A percentile compares a stretch with the other conserved stretches of the same genome.
These are phyloP conservation scores for Armadillidium nasatum DNA, from an alignment of 1,140 invertebrate species.

Conservation along the genomic window DNA sequence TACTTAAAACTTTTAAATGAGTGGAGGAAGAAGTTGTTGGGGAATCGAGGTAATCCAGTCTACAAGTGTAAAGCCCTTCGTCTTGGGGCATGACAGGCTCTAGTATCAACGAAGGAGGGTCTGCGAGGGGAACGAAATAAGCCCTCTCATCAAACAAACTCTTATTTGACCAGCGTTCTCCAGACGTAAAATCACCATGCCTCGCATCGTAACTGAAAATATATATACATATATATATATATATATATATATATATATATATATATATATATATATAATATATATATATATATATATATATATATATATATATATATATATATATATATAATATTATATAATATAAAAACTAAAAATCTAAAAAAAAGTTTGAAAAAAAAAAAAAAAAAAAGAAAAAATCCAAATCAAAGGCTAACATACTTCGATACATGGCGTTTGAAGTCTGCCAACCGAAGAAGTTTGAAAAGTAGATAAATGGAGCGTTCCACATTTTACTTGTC, in stretches of 20 bases:
- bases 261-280: background rate
- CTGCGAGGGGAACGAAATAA: slow-evolving; percentile 16
- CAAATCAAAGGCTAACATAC: too few relatives aligned
- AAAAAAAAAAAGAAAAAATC: too few relatives aligned
- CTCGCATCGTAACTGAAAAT: slow-evolving; percentile 29
- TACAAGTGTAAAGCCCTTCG: slow-evolving; percentile 23
- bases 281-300: background rate
- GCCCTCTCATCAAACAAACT: slow-evolving; percentile 14
- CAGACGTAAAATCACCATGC: slow-evolving; percentile 16
- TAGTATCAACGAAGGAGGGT: slow-evolving; percentile 4
- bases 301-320: background rate
- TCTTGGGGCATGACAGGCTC: slow-evolving; percentile 20
- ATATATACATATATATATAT: too few relatives aligned
- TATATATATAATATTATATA: background rate
- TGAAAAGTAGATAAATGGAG: too few relatives aligned
- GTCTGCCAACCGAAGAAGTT: too few relatives aligned
- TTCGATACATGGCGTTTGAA: too few relatives aligned
- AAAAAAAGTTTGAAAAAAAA: too few relatives aligned
- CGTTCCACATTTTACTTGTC: too few relatives aligned
- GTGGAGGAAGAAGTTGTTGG: slow-evolving; percentile 27
- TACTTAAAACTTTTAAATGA: slow-evolving; percentile 14
- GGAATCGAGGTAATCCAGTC: slow-evolving; percentile 18
- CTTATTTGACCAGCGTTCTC: slow-evolving; percentile 20
- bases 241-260: background rate
- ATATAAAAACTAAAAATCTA: background rate